Percentiles rank a stretch among this genome's conserved stretches.
phyloP scores from a whole-genome alignment of 1,140 invertebrate genomes.

The Atta cephalotes region DNA sequence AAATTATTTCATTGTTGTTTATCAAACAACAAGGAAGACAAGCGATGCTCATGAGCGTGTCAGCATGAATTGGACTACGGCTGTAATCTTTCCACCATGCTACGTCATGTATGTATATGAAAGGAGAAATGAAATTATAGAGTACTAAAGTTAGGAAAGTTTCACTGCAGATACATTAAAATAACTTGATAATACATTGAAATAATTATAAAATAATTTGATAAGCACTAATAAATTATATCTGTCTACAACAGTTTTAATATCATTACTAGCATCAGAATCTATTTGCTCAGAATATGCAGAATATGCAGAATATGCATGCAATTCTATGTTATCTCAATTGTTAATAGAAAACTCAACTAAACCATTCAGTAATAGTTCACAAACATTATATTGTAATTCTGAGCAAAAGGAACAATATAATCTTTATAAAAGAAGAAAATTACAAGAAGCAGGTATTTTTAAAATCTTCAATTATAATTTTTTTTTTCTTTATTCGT shows the following conservation, averaged over 20 bases:
- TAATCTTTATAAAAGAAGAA: not conserved
- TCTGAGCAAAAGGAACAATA: not conserved
- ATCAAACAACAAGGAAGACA: too few species aligned
- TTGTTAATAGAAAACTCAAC: not conserved
- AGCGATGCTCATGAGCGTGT: too few species aligned
- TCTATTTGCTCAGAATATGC: not conserved
- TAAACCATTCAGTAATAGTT: not conserved
- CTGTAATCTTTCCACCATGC: too few species aligned
- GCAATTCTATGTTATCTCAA: constrained; percentile 1
- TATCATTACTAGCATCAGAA: not conserved
- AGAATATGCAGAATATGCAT: not conserved
- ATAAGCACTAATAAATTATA: not conserved
- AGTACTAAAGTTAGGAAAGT: too few species aligned
- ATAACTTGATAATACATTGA: too few species aligned
- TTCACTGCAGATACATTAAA: too few species aligned
- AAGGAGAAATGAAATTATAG: too few species aligned
- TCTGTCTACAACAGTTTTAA: not conserved
- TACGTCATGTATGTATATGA: too few species aligned
- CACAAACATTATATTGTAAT: not conserved
- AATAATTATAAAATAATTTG: not conserved
- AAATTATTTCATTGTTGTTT: too few species aligned
- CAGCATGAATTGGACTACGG: too few species aligned
- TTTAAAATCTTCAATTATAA: not conserved
- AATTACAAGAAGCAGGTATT: constrained; percentile 61
- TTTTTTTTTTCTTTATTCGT: not conserved